Evolutionary conservation across 2,797 vertebrate genomes (phyloP).

Genomic region (Strix occidentalis): DNA sequence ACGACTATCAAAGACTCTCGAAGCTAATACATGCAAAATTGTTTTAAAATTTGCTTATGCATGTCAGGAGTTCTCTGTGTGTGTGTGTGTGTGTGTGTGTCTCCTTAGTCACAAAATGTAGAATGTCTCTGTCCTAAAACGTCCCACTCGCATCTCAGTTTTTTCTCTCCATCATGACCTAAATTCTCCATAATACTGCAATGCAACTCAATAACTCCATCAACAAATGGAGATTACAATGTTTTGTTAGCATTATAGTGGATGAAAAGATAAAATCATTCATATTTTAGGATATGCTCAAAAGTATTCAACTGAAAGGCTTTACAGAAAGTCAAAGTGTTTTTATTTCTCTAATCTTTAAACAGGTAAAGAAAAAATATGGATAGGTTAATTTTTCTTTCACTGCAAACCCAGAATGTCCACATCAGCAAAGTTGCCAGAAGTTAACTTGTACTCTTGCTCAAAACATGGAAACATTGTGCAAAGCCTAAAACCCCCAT

Average conservation of each 20-base stretch:
- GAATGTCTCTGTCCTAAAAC: background rate
- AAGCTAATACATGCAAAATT: background rate
- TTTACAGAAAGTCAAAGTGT: background rate
- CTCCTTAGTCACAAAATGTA: background rate
- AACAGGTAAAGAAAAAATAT: background rate
- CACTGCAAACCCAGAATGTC: background rate
- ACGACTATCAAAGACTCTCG: background rate
- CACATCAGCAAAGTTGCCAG: background rate
- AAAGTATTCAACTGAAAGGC: background rate
- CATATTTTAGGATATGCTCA: background rate
- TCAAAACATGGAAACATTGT: background rate
- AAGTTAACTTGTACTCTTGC: background rate
- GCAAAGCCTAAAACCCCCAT: background rate
- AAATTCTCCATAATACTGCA: background rate
- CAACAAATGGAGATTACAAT: background rate
- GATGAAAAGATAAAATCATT: background rate
- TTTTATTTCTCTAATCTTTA: background rate
- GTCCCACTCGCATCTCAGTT: background rate
- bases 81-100: fast-evolving
- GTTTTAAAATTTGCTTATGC: background rate
- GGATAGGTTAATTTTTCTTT: background rate
- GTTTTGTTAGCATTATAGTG: background rate
- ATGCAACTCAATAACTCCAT: background rate
- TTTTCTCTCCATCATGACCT: background rate
- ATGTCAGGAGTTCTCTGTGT: background rate